phyloP scores from a whole-genome alignment of 23 tunicate species.

The Clavelina lepadiformis region DNA sequence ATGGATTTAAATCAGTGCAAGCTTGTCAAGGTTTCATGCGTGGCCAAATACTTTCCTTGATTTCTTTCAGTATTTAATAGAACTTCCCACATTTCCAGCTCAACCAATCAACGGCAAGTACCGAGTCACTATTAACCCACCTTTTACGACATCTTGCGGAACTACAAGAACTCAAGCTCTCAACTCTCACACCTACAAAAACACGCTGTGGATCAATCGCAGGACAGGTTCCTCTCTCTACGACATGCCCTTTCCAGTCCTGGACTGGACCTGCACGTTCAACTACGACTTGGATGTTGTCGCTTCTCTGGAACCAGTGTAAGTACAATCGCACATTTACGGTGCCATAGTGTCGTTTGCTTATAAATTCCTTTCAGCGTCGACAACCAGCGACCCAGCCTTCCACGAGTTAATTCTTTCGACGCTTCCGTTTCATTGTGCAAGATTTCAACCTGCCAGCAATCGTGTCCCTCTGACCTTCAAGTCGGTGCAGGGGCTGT shows the following conservation, averaged over 20 bases:
- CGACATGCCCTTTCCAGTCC: slow-evolving; percentile 3
- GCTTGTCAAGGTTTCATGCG: no score
- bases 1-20: no score
- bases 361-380: neutral
- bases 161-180: no score
- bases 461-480: neutral
- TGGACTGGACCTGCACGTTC: slow-evolving; percentile 6
- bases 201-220: slow-evolving; percentile 10
- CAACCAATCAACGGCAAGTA: no score
- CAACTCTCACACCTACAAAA: no score
- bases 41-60: no score
- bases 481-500: neutral
- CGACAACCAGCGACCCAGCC: no score
- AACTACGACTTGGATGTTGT: neutral
- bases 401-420: no score
- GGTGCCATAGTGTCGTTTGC: neutral
- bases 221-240: neutral
- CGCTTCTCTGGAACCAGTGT: slow-evolving; percentile 4
- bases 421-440: neutral
- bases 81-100: no score
- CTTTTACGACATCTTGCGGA: no score
- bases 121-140: no score
- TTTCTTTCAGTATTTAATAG: no score
- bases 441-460: slow-evolving; percentile 5
- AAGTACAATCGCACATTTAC: neutral